A percentile compares a stretch with the other conserved stretches of the same genome.
phyloP scores from a whole-genome alignment of 2,797 vertebrate genomes.

The Pseudomugil tenellus region DNA sequence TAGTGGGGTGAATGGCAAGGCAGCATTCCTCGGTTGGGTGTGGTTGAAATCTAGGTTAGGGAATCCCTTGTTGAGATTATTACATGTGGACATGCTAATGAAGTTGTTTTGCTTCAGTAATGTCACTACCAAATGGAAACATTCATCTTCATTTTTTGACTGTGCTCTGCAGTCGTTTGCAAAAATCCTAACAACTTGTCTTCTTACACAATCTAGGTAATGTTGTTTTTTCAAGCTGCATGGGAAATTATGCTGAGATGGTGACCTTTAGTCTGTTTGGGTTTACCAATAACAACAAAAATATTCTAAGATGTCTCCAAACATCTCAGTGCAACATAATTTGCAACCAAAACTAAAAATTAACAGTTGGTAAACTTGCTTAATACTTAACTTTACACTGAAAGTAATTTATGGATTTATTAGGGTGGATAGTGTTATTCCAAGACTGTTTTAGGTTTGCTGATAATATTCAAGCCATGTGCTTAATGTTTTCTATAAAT shows the following conservation, averaged over 20 bases:
- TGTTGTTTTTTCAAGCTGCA: constrained; percentile 18
- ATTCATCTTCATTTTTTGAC: constrained; percentile 49
- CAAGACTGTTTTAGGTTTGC: not conserved
- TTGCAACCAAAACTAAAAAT: not conserved
- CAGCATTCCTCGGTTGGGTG: constrained; percentile 61
- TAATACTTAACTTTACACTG: no score
- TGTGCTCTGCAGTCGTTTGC: constrained; percentile 51
- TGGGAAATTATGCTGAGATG: constrained; percentile 19
- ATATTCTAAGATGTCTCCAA: not conserved
- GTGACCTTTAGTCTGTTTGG: constrained; percentile 4
- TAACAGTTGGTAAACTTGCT: not conserved
- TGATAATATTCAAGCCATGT: not conserved
- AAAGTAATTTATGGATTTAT: not conserved
- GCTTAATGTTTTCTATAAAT: not conserved
- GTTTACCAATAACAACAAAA: not conserved
- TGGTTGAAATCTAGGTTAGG: constrained; percentile 71
- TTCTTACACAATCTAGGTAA: constrained; percentile 32
- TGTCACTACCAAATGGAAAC: constrained; percentile 56
- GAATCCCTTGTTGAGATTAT: constrained; percentile 70
- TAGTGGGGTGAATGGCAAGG: constrained; percentile 53
- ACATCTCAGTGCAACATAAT: not conserved
- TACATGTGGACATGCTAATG: constrained; percentile 70
- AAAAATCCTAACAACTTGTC: constrained; percentile 53
- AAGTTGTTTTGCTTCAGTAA: constrained; percentile 61
- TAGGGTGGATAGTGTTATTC: not conserved